Conservation (phyloP, 2,888 invertebrate genomes). For the Andrena marginata region DNA sequence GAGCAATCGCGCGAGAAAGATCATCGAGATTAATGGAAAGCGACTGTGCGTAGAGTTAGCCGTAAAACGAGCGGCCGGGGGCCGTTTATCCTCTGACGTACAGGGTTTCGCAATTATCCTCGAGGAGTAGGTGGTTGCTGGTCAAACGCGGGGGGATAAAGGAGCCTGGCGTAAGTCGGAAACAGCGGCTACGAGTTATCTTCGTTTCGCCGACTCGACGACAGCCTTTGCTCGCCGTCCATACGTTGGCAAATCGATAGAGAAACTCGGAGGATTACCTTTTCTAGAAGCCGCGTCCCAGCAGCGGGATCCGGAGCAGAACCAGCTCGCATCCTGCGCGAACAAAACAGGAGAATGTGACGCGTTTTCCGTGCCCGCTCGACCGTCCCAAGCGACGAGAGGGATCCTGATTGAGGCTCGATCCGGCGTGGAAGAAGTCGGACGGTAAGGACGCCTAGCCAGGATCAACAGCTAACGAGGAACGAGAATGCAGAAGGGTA, state of each 20-base stretch:
- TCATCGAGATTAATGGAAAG: constrained; percentile 12
- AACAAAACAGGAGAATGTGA: constrained; percentile 62
- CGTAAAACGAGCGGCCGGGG: constrained; percentile 2
- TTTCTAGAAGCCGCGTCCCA: constrained; percentile 24
- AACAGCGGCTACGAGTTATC: constrained; percentile 15
- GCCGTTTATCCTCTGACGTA: constrained; percentile 23
- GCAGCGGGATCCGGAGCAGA: constrained; percentile 21
- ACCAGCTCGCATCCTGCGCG: constrained; percentile 64
- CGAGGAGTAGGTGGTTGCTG: not conserved
- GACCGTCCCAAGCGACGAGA: no score
- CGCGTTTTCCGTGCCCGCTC: constrained; percentile 33
- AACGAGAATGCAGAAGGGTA: no score
- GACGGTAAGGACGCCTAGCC: no score
- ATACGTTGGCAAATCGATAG: constrained; percentile 23
- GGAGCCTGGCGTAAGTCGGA: constrained; percentile 16
- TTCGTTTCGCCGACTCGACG: not conserved
- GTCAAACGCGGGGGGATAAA: constrained; percentile 17
- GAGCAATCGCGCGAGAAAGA: not conserved
- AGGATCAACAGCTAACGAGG: no score
- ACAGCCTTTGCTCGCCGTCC: not conserved
- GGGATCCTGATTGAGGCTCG: no score
- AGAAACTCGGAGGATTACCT: constrained; percentile 49
- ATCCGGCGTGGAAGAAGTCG: no score
- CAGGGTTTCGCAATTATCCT: constrained; percentile 58
- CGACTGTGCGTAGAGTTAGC: not conserved